These are phyloP conservation scores for Acanthopagrus latus DNA, from an alignment of 2,797 vertebrate genomes.

Conservation along the genomic window DNA sequence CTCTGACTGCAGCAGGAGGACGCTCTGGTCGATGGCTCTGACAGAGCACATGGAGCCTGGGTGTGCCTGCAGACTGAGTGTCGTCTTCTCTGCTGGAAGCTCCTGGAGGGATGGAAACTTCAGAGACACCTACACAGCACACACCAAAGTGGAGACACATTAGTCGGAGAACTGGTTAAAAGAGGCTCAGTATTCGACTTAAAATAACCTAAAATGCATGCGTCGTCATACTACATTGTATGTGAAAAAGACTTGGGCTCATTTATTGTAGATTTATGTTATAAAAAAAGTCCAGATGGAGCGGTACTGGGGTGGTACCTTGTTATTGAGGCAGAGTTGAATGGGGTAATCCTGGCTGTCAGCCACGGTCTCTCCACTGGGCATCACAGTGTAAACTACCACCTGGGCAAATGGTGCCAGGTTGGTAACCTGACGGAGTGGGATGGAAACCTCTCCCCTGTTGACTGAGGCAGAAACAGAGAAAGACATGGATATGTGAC, in stretches of 20 bases:
- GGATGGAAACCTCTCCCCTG: constrained; percentile 80
- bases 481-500: not conserved
- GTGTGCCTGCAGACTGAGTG: constrained; percentile 81
- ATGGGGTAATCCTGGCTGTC: constrained; percentile 87
- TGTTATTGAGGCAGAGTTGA: constrained; percentile 88
- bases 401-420: constrained; percentile 87
- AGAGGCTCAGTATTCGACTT: no score
- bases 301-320: constrained; percentile 72
- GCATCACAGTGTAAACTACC: constrained; percentile 85
- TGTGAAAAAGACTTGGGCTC: not conserved
- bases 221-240: not conserved
- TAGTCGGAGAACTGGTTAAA: not conserved
- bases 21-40: constrained; percentile 90
- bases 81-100: constrained; percentile 82
- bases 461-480: constrained; percentile 77
- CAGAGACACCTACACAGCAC: constrained; percentile 86
- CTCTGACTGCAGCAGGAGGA: constrained; percentile 87
- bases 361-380: constrained; percentile 84
- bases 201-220: not conserved
- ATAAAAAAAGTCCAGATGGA: not conserved
- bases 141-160: not conserved
- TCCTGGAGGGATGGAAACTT: constrained; percentile 80
- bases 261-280: not conserved
- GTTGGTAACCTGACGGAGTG: constrained; percentile 68
- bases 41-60: constrained; percentile 90